Evolutionary conservation across 2,113 vertebrate genomes (phyloP).

Genomic region (Pungitius pungitius): DNA sequence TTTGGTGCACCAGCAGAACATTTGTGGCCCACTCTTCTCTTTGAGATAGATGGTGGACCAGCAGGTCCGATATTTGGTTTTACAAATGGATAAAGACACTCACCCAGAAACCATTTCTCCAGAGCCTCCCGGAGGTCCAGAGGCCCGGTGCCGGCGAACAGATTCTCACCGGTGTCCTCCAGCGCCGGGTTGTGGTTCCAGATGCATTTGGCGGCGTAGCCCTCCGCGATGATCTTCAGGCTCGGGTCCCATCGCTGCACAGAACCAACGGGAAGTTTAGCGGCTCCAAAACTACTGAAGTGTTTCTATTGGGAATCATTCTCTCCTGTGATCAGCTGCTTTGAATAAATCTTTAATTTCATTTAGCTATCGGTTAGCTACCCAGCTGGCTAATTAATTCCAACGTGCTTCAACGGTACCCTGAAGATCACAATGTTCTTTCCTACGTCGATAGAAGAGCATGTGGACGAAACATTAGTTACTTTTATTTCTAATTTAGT

Average conservation of each 20-base stretch:
- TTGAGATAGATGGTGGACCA: not conserved
- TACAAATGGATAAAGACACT: not conserved
- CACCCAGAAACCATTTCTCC: slow-evolving; percentile 77
- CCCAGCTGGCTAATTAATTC: no score
- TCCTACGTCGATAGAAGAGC: not conserved
- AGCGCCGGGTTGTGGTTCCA: slow-evolving; percentile 77
- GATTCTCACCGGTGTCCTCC: slow-evolving; percentile 74
- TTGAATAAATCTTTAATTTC: no score
- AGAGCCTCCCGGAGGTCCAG: slow-evolving; percentile 61
- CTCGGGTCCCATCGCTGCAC: slow-evolving; percentile 73
- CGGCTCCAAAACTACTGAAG: no score
- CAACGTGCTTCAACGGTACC: no score
- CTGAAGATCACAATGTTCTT: not conserved
- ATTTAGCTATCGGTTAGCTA: no score
- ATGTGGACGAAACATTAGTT: not conserved
- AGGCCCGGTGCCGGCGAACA: slow-evolving; percentile 39
- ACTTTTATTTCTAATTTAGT: no score
- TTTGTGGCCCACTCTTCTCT: not conserved
- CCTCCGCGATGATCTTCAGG: slow-evolving; percentile 64
- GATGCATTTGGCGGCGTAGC: slow-evolving; percentile 70
- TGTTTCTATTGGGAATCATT: not conserved
- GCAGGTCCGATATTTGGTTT: not conserved
- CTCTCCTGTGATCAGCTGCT: no score
- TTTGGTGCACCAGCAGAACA: not conserved
- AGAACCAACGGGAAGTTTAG: not conserved